Base-by-base conservation (phyloP, 1,140 invertebrate species). In the Radopholus similis region DNA sequence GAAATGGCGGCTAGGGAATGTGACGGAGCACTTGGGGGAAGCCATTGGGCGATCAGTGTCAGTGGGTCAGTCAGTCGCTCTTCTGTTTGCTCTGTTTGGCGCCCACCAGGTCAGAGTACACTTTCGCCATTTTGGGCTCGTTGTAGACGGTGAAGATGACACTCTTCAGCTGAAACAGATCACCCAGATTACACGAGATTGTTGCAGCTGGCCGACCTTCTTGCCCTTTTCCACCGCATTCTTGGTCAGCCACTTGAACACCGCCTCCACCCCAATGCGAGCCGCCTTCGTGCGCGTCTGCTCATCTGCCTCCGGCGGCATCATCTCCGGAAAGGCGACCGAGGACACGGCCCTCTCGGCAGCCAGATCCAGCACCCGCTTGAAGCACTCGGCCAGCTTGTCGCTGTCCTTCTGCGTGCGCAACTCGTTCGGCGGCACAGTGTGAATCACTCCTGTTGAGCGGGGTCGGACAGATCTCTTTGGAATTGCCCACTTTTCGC, bases 311-410 rank as follows among this genome's bases (percentile, higher is more conserved):
- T 34, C n/a, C 15, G 11, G n/a, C 30, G 59, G 32, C 30, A 62
- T 26, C 59, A 62, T 62, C 30, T 62, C 59, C 1, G 59, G 59
- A 34, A 62, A 62, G 13, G 59, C 59, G 18, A 62, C 18, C 32
- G 42, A 47, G 42, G 42, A 21, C 35, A 62, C 21, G 42, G 32
- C 59, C 2, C 28, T 32, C 4, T 35, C 35, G 1, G 32, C 11
- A 26, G 59, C 38, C 18, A 62, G 21, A 40, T 62, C 49, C 32
- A 62, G 30, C 21, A 40, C 21, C 11, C 59, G 28, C 13, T 42
- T 35, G 2, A 47, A 62, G n/a, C 59, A 62, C 9, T 62, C 59
- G 18, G 59, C 59, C 3, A 62, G 28, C 18, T 62, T 62, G 13
- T 62, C 59, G 23, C 21, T 40, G 11, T 62, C 59, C n/a, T 42